Evolutionary conservation across 2,888 invertebrate species (phyloP).

Genomic region (Tenthredo mesomela): DNA sequence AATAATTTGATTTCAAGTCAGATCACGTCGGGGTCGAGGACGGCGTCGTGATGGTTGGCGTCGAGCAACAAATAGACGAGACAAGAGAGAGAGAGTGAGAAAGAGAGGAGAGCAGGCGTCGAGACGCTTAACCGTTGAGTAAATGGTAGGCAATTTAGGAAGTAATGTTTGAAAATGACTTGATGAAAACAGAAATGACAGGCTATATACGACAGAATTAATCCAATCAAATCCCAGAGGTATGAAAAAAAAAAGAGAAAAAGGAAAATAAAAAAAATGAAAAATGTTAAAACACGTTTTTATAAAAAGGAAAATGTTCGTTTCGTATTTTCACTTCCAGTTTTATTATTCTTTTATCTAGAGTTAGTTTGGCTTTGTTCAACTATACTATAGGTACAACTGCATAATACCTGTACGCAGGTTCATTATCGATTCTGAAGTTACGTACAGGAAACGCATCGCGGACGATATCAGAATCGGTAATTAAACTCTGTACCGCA

Average conservation of each 20-base stretch:
- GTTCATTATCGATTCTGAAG: constrained; percentile 35
- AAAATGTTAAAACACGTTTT: neutral
- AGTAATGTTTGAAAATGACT: constrained; percentile 5
- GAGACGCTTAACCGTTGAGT: constrained; percentile 9
- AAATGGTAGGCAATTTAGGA: constrained; percentile 13
- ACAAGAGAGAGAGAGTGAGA: neutral
- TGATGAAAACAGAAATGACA: constrained; percentile 12
- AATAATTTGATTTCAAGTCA: constrained; percentile 30
- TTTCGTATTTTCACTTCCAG: neutral
- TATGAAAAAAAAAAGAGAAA: neutral
- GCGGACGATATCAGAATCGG: constrained; percentile 24
- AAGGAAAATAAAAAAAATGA: neutral
- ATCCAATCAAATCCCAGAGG: neutral
- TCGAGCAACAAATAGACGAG: constrained; percentile 18
- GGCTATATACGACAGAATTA: neutral
- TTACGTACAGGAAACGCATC: constrained; percentile 36
- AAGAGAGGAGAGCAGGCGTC: neutral
- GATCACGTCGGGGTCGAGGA: constrained; percentile 47
- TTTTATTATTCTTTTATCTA: neutral
- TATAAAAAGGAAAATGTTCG: neutral
- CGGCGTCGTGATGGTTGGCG: constrained; percentile 44
- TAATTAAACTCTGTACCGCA: constrained; percentile 22
- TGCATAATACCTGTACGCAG: neutral
- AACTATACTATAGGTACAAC: neutral
- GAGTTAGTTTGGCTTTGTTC: neutral